These are phyloP conservation scores for Illadopsis cleaveri DNA, from an alignment of 2,113 vertebrate species.

Conservation along the genomic window DNA sequence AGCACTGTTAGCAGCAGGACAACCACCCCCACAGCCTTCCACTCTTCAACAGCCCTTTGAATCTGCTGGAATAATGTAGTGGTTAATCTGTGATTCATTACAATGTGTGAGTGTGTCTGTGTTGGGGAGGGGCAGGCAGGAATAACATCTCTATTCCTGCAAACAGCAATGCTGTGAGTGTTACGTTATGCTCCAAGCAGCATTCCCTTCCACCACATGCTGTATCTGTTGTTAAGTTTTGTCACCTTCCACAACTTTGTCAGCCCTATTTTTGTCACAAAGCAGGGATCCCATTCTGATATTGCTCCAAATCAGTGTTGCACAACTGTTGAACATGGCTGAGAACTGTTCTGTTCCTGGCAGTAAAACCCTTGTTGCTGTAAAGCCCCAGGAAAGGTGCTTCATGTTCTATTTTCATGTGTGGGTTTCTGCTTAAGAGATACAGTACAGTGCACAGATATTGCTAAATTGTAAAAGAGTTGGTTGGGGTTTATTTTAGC, in stretches of 20 bases:
- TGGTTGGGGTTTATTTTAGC: not conserved
- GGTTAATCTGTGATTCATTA: slow-evolving; percentile 21
- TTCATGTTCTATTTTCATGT: not conserved
- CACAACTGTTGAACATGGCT: not conserved
- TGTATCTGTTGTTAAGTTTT: not conserved
- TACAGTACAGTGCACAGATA: not conserved
- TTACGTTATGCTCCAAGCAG: not conserved
- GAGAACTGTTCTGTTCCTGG: not conserved
- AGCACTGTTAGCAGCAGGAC: not conserved
- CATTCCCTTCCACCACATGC: not conserved
- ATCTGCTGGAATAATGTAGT: not conserved
- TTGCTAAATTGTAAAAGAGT: not conserved
- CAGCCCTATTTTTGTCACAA: slow-evolving; percentile 16
- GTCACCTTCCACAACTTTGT: not conserved
- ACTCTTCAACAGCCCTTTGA: not conserved
- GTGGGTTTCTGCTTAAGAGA: not conserved
- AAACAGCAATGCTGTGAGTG: not conserved
- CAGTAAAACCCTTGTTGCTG: not conserved
- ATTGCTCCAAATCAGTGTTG: not conserved
- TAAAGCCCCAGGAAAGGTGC: not conserved
- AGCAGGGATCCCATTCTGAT: not conserved
- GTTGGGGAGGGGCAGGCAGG: not conserved
- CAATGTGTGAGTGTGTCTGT: not conserved
- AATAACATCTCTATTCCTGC: not conserved
- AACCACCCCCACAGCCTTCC: not conserved